Base-by-base conservation (phyloP, 2,888 invertebrate genomes). In the Apotomis betuletana region DNA sequence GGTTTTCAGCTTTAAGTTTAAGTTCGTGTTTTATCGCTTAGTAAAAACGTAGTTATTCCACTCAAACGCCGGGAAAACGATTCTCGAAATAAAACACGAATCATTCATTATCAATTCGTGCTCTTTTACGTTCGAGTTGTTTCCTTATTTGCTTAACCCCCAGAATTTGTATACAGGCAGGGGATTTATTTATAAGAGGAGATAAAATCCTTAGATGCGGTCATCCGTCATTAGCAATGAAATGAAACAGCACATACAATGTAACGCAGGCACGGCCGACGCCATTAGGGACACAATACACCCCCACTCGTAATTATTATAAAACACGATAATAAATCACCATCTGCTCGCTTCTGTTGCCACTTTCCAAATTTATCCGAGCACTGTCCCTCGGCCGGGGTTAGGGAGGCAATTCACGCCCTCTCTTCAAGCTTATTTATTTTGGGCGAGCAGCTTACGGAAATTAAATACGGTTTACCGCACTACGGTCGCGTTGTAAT, bases 241-340 rank as follows among this genome's bases (percentile, higher is more conserved):
- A 83, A 86, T 83, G 83, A 84, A 86, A 86, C 76, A 77, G 78
- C 74, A 79, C 74, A 79, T 74, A 76, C 79, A 82, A 79, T 78
- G 82, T 81, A 82, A 84, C 77, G 80, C 72, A 79, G 83, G 81
- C 81, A 78, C 83, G 81, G 78, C 79, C 75, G 78, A 74, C 79
- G 79, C 83, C 85, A 86, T 87, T 86, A 85, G 82, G 78, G 77
- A 55, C 81, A 88, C 87, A 89, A 88, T 84, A 84, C 83, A 84
- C 85, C 81, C 77, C 81, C 79, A 80, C 79, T 81, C 82, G 86
- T 90, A 90, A 91, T 91, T 90, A 90, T 91, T 90, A 90, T 90
- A 90, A 90, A 91, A 91, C 87, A 87, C 83, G 83, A 88, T 88
- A 88, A 91, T 92, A 92, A 91, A 92, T 92, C 90, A 90, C 87